Evolutionary conservation across 23 tunicate genomes (phyloP).

Genomic region (Diplosoma virens): DNA sequence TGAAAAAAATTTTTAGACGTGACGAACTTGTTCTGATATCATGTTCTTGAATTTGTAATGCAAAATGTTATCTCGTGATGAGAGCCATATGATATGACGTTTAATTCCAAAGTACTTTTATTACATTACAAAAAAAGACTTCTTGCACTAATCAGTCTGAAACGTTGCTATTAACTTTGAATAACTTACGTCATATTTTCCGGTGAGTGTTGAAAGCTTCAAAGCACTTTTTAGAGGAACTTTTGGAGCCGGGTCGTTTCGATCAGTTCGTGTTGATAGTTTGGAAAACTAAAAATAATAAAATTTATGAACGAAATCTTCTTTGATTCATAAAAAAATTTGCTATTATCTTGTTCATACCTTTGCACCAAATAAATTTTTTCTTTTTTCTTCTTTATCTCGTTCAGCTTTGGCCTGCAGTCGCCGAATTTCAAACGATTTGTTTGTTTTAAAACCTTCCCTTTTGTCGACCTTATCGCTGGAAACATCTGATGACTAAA

Average conservation of each 20-base stretch:
- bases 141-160: background rate
- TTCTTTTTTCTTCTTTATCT: slow-evolving; percentile 54
- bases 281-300: slow-evolving; percentile 33
- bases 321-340: background rate
- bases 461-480: slow-evolving; percentile 46
- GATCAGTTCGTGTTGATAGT: slow-evolving; percentile 20
- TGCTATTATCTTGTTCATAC: slow-evolving; percentile 3
- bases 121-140: too few relatives aligned
- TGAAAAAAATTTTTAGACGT: too few relatives aligned
- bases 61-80: too few relatives aligned
- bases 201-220: slow-evolving; percentile 26
- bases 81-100: too few relatives aligned
- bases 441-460: slow-evolving; percentile 82
- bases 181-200: slow-evolving; percentile 25
- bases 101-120: too few relatives aligned
- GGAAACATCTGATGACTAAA: slow-evolving; percentile 13
- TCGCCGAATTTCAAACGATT: slow-evolving; percentile 85
- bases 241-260: background rate
- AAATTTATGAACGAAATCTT: too few relatives aligned
- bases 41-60: background rate
- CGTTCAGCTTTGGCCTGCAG: slow-evolving; percentile 89
- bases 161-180: background rate
- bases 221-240: slow-evolving; percentile 42
- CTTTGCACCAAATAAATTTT: slow-evolving; percentile 54
- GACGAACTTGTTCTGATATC: too few relatives aligned